Percentiles rank a stretch among this genome's conserved stretches.
These are phyloP conservation scores for Falco cherrug DNA, from an alignment of 2,797 vertebrate genomes.

Conservation along the genomic window DNA sequence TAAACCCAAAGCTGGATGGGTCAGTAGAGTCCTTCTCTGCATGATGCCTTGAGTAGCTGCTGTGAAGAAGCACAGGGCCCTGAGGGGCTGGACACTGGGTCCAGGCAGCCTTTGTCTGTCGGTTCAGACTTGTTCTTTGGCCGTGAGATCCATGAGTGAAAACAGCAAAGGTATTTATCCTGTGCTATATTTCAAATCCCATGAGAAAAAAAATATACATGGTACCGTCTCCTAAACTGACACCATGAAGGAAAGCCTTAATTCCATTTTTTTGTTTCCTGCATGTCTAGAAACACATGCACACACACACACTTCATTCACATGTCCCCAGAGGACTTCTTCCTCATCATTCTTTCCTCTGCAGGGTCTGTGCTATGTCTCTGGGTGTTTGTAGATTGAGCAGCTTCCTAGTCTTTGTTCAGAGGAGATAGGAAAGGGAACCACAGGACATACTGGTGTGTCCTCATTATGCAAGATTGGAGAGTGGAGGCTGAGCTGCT, in stretches of 20 bases:
- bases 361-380: neutral
- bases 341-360: neutral
- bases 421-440: neutral
- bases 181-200: neutral
- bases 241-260: neutral
- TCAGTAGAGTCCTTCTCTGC: neutral
- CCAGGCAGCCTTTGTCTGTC: neutral
- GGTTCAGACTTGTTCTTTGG: neutral
- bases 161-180: neutral
- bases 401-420: neutral
- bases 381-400: neutral
- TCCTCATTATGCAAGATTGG: neutral
- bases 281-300: neutral
- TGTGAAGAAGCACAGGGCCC: neutral
- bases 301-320: neutral
- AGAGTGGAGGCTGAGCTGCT: neutral
- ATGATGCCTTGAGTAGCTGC: neutral
- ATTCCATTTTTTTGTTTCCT: neutral
- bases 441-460: neutral
- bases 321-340: neutral
- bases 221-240: neutral
- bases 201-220: neutral
- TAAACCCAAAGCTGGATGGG: neutral
- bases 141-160: neutral
- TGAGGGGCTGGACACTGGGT: neutral